phyloP scores from a whole-genome alignment of 2,888 invertebrate genomes.

The Scaptomyza parva region DNA sequence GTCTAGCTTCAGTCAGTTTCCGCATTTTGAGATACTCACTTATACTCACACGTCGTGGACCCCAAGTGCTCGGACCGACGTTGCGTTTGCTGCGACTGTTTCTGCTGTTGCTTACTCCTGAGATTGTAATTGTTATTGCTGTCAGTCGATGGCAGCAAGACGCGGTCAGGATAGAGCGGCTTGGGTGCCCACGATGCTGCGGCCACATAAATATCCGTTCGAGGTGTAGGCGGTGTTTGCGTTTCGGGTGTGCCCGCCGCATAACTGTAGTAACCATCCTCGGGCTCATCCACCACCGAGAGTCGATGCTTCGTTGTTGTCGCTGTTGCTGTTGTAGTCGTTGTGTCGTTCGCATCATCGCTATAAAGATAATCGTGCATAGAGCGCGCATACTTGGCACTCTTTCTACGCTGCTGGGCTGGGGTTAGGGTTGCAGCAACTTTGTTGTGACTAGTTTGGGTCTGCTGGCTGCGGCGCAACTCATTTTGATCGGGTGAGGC shows the following conservation, averaged over 20 bases:
- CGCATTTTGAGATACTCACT: conserved; percentile 76
- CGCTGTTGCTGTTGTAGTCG: conserved; percentile 36
- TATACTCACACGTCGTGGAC: conserved; percentile 83
- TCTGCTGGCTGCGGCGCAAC: conserved; percentile 26
- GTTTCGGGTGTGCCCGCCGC: conserved; percentile 81
- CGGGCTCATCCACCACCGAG: conserved; percentile 72
- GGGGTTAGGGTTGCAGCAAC: conserved; percentile 51
- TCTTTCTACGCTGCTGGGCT: conserved; percentile 67
- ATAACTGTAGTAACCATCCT: conserved; percentile 82
- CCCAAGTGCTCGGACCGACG: conserved; percentile 82
- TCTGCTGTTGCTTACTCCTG: conserved; percentile 26
- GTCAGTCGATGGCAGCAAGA: conserved; percentile 66
- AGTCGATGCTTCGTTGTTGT: conserved; percentile 65
- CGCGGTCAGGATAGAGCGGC: conserved; percentile 85
- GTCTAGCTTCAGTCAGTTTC: conserved; percentile 34
- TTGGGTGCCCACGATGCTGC: conserved; percentile 91
- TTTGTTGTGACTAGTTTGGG: conserved; percentile 21
- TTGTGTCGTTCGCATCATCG: conserved; percentile 51
- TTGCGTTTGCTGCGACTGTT: conserved; percentile 52
- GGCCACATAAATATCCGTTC: conserved; percentile 89
- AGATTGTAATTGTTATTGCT: conserved; percentile 68
- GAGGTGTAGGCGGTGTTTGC: conserved; percentile 66
- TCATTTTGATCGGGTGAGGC: conserved; percentile 62
- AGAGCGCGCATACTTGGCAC: conserved; percentile 75
- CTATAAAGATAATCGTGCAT: conserved; percentile 82